These are phyloP conservation scores for Mycetomoellerius zeteki DNA, from an alignment of 1,140 invertebrate genomes.

Conservation along the genomic window DNA sequence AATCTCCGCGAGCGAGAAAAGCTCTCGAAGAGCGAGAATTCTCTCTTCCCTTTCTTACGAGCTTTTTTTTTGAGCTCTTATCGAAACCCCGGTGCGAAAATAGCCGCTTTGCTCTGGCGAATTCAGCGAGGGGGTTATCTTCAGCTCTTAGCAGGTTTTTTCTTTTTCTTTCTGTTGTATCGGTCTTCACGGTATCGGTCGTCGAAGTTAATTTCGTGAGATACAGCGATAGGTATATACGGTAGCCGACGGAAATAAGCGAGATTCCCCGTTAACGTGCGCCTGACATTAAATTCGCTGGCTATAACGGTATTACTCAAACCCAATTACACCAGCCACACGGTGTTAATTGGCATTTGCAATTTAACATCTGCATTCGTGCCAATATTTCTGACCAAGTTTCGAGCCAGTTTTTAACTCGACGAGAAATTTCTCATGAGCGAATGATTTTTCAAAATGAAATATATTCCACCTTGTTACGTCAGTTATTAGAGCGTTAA, in stretches of 20 bases:
- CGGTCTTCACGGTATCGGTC: constrained; percentile 19
- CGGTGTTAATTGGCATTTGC: constrained; percentile 56
- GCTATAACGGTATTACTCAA: constrained; percentile 56
- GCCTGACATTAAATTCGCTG: constrained; percentile 46
- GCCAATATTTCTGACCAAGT: constrained; percentile 29
- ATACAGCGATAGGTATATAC: constrained; percentile 35
- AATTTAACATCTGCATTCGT: constrained; percentile 50
- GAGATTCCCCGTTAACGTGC: constrained; percentile 51
- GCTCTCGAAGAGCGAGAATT: constrained; percentile 54
- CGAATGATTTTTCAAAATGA: background rate
- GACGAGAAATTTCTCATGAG: background rate
- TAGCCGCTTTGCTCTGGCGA: constrained; percentile 31
- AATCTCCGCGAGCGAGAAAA: constrained; percentile 52
- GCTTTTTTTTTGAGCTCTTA: constrained; percentile 44
- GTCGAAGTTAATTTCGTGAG: constrained; percentile 46
- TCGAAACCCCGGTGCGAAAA: constrained; percentile 34
- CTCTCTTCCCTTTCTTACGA: background rate
- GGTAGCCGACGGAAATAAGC: constrained; percentile 42
- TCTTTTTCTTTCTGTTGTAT: background rate
- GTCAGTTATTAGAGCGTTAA: background rate
- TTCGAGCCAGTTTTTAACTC: background rate
- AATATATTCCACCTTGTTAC: background rate
- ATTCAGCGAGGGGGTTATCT: constrained; percentile 33
- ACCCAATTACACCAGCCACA: constrained; percentile 51
- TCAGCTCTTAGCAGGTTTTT: constrained; percentile 11